Evolutionary conservation across 2,797 vertebrate genomes (phyloP).

Genomic region (Heliangelus exortis): DNA sequence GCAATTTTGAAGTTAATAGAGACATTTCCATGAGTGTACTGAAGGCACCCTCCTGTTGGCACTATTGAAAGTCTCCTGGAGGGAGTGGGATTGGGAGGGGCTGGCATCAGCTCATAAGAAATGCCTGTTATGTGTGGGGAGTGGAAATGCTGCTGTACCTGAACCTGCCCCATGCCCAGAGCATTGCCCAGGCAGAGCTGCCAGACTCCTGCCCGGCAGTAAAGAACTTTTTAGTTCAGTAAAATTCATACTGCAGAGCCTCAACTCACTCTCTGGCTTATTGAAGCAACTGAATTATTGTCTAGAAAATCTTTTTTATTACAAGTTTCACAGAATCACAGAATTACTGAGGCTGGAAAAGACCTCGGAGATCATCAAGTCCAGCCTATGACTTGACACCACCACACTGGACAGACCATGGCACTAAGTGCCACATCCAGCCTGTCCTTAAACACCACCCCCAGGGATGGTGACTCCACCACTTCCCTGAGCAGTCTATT

Average conservation of each 20-base stretch:
- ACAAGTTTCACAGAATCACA: background rate
- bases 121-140: rapidly evolving
- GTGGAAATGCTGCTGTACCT: background rate
- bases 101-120: background rate
- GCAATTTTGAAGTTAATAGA: background rate
- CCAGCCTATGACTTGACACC: no score
- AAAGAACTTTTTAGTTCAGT: background rate
- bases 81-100: background rate
- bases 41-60: background rate
- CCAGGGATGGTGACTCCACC: no score
- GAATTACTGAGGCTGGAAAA: no score
- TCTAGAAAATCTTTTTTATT: background rate
- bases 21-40: rapidly evolving
- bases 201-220: background rate
- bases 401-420: no score
- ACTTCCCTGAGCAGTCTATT: no score
- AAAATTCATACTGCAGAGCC: background rate
- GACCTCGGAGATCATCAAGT: no score
- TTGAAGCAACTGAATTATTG: background rate
- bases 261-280: rapidly evolving
- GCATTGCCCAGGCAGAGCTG: background rate
- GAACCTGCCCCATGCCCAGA: rapidly evolving
- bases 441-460: no score
- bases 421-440: no score
- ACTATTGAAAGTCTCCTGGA: background rate